phyloP scores from a whole-genome alignment of 2,888 invertebrate genomes.

The Lysandra bellargus region DNA sequence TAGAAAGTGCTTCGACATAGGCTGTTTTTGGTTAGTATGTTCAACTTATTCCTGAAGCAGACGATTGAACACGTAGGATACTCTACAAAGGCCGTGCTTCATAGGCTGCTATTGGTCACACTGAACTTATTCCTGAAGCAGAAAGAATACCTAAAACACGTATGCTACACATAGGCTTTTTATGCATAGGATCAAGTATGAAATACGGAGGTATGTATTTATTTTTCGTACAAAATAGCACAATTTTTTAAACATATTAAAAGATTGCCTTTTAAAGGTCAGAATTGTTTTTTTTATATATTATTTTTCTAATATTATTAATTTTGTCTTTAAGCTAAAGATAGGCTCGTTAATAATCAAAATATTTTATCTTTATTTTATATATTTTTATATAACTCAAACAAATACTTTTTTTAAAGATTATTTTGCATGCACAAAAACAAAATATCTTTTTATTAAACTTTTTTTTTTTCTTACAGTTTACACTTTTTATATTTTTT shows the following conservation, averaged over 20 bases:
- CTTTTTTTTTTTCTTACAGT: background rate
- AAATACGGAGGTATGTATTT: background rate
- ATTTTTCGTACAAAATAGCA: constrained; percentile 5
- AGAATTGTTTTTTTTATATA: background rate
- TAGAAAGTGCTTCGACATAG: background rate
- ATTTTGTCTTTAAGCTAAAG: background rate
- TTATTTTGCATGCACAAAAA: background rate
- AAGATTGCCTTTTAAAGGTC: background rate
- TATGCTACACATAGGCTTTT: background rate
- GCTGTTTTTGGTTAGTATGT: background rate
- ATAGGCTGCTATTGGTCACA: no score
- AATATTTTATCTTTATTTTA: background rate
- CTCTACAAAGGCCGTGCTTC: background rate
- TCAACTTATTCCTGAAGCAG: background rate
- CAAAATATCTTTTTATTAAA: background rate
- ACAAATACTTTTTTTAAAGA: background rate
- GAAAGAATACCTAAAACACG: background rate
- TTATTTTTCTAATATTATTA: background rate
- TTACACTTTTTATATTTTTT: background rate
- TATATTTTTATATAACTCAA: background rate
- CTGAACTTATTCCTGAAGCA: background rate
- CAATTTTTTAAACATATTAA: background rate
- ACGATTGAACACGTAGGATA: background rate
- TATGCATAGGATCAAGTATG: background rate
- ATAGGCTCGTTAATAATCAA: background rate